A percentile compares a stretch with the other conserved stretches of the same genome.
Evolutionary conservation across 2,113 vertebrate species (phyloP).

Genomic region (Aegypius monachus): DNA sequence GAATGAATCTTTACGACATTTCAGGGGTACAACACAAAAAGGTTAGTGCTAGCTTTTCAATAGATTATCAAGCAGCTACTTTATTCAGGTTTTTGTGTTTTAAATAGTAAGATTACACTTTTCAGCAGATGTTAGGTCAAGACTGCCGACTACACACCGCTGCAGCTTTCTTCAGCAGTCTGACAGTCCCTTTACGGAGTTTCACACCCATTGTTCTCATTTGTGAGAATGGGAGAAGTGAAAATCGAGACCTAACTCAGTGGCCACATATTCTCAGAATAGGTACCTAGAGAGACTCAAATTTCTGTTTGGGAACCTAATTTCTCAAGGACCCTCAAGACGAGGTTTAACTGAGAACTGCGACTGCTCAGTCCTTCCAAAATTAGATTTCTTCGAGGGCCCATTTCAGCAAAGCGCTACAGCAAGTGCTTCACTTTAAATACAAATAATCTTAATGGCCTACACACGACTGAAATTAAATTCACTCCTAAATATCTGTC

Average conservation of each 20-base stretch:
- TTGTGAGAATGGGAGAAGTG: not conserved
- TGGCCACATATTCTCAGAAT: not conserved
- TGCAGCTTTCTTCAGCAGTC: not conserved
- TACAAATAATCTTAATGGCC: not conserved
- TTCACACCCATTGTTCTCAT: not conserved
- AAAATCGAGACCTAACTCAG: not conserved
- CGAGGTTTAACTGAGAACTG: not conserved
- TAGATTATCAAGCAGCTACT: not conserved
- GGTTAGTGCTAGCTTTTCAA: not conserved
- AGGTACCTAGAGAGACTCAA: not conserved
- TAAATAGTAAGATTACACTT: not conserved
- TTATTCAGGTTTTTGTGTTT: not conserved
- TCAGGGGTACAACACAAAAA: not conserved
- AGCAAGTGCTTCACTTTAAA: not conserved
- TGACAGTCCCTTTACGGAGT: not conserved
- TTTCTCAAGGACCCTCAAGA: not conserved
- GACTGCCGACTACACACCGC: not conserved
- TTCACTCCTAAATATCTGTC: not conserved
- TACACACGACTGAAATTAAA: not conserved
- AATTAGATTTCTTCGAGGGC: not conserved
- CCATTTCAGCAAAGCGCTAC: not conserved
- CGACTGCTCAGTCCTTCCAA: not conserved
- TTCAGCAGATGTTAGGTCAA: not conserved
- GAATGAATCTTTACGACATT: not conserved
- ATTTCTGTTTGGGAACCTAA: not conserved